Base-by-base conservation (phyloP, 2,113 vertebrate genomes). In the Cyprinodon tularosa region DNA sequence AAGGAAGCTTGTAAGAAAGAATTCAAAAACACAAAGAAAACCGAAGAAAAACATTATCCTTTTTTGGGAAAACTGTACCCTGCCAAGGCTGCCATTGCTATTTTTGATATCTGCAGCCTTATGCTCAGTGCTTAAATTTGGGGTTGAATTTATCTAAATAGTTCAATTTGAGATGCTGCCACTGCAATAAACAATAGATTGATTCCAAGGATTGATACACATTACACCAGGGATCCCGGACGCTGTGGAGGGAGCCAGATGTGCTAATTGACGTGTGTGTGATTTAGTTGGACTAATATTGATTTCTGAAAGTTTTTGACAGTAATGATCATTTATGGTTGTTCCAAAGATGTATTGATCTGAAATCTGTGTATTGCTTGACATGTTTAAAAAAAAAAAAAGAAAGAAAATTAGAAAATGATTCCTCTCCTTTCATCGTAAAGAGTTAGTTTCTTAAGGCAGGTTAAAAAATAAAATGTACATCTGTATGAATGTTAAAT, bases 201-300 rank as follows among this genome's bases (percentile, higher is more conserved):
- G 7, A 57, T 9, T 57, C n/a, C n/a, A 57, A 20, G 50, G 14
- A 15, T 57, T 57, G 20, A 7, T 57, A 57, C 50, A 57, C 10
- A 8, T 57, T 57, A 57, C 50, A 45, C 50, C 14, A 6, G 48
- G 48, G 29, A 17, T 53, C 4, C 48, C 15, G n/a, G n/a, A 20
- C 20, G n/a, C n/a, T 57, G 20, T 57, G 50, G 7, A 57, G 7
- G 50, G 17, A 8, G 17, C 50, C 9, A 7, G 6, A 20, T 53
- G 50, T 57, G 50, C 50, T 57, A 17, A 57, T 3, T 57, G 50
- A 57, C 20, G 38, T 78, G 37, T 84, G 64, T 74, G 66, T 75
- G 38, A 9, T 14, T 70, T 29, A 38, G 63, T 74, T 75, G 80
- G 86, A 82, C 81, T 69, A 38, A 77, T 71, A 71, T 59, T 9